phyloP scores from a whole-genome alignment of 2,888 invertebrate species.

The Nemotelus nigrinus region DNA sequence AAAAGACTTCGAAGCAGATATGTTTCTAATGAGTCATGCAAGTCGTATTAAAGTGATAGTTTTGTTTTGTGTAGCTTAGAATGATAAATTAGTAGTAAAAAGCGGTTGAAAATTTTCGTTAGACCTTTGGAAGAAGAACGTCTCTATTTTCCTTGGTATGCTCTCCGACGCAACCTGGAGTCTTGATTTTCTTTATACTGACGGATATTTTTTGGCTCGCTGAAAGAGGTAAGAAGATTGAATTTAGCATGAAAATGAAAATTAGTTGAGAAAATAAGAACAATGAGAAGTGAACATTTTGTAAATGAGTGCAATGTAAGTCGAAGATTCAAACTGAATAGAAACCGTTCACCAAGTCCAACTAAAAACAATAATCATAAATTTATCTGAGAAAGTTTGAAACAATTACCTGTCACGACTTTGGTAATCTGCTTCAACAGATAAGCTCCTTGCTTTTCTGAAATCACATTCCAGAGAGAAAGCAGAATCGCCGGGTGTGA shows the following conservation, averaged over 20 bases:
- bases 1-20: conserved; percentile 46
- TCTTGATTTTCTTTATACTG: conserved; percentile 5
- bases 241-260: neutral
- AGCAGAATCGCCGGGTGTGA: conserved; percentile 74
- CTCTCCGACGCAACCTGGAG: conserved; percentile 7
- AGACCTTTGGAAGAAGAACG: too few species aligned
- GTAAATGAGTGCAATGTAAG: too few species aligned
- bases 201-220: conserved; percentile 24
- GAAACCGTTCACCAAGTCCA: too few species aligned
- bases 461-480: conserved; percentile 74
- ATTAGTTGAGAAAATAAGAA: neutral
- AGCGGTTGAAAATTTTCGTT: too few species aligned
- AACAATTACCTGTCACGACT: conserved; percentile 62
- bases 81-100: too few species aligned
- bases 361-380: too few species aligned
- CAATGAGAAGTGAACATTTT: neutral
- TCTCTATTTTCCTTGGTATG: neutral
- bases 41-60: neutral
- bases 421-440: conserved; percentile 67
- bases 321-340: too few species aligned
- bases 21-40: neutral
- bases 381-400: neutral
- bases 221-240: conserved; percentile 5
- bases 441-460: conserved; percentile 67
- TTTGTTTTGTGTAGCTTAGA: too few species aligned